Evolutionary conservation across 2,888 invertebrate genomes (phyloP).

Genomic region (Hirtodrosophila alboralis): DNA sequence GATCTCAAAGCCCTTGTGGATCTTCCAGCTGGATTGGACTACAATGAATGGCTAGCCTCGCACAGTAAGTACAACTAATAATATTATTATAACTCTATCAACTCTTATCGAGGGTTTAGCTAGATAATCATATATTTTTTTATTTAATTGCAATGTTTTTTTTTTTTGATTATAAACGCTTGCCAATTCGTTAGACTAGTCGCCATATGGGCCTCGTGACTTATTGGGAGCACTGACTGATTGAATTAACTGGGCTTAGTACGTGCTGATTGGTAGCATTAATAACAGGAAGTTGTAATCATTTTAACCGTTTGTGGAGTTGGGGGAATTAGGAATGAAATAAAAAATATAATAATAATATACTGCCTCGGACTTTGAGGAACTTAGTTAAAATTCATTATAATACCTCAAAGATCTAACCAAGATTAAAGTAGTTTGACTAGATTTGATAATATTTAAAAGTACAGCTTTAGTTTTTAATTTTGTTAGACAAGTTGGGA

Average conservation of each 20-base stretch:
- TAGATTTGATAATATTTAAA: too few species aligned
- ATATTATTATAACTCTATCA: too few species aligned
- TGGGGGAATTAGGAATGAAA: too few species aligned
- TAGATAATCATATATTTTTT: slow-evolving; percentile 10
- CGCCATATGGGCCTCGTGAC: slow-evolving; percentile 24
- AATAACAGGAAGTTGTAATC: slow-evolving; percentile 1
- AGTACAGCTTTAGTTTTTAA: too few species aligned
- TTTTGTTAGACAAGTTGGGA: too few species aligned
- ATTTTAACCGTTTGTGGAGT: background rate
- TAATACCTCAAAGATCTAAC: background rate
- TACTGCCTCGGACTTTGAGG: too few species aligned
- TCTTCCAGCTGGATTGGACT: slow-evolving; percentile 97
- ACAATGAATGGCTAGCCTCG: slow-evolving; percentile 99
- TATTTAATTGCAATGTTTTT: slow-evolving; percentile 31
- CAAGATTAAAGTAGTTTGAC: background rate
- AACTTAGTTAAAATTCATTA: too few species aligned
- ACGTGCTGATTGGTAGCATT: slow-evolving; percentile 10
- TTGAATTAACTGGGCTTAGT: slow-evolving; percentile 17
- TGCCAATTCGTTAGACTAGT: slow-evolving; percentile 8
- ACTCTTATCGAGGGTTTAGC: background rate
- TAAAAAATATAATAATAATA: too few species aligned
- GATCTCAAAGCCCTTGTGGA: slow-evolving; percentile 97
- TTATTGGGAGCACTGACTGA: slow-evolving; percentile 13
- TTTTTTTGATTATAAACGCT: slow-evolving; percentile 15
- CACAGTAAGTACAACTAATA: slow-evolving; percentile 92